These are phyloP conservation scores for Ryuthela nishihirai DNA, from an alignment of 2,888 invertebrate species.

Conservation along the genomic window DNA sequence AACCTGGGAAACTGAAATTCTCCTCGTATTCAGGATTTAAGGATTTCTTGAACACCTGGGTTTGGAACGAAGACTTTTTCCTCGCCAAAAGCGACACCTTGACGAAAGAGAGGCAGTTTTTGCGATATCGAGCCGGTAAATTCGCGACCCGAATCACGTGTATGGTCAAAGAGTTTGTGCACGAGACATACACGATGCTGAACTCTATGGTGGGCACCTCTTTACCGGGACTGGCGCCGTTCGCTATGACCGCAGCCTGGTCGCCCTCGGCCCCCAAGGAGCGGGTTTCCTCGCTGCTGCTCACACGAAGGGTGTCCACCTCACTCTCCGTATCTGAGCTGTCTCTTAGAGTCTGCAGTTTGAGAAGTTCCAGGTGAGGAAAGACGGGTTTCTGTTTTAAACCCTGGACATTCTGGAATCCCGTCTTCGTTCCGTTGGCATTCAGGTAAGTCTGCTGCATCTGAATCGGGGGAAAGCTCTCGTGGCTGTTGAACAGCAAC, in stretches of 20 bases:
- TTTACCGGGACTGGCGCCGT: background rate
- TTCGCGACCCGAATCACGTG: background rate
- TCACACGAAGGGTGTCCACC: background rate
- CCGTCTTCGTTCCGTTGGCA: no score
- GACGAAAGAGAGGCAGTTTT: background rate
- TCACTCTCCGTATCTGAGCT: background rate
- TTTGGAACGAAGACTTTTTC: background rate
- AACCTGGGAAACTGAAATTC: slow-evolving; percentile 2
- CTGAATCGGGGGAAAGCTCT: no score
- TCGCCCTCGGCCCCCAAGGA: background rate
- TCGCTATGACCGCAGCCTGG: no score
- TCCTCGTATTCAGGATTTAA: slow-evolving; percentile 15
- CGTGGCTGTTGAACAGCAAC: no score
- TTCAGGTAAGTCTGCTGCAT: no score
- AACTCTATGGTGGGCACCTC: background rate
- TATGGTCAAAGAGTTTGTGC: background rate
- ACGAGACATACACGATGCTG: background rate
- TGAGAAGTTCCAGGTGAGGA: background rate
- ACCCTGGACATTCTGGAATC: no score
- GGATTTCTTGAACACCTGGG: background rate
- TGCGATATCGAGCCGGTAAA: background rate
- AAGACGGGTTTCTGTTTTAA: background rate
- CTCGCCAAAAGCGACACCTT: background rate
- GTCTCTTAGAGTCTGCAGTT: background rate
- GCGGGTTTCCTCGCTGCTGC: no score